phyloP scores from a whole-genome alignment of 2,888 invertebrate genomes.

The Entomobrya multifasciata region DNA sequence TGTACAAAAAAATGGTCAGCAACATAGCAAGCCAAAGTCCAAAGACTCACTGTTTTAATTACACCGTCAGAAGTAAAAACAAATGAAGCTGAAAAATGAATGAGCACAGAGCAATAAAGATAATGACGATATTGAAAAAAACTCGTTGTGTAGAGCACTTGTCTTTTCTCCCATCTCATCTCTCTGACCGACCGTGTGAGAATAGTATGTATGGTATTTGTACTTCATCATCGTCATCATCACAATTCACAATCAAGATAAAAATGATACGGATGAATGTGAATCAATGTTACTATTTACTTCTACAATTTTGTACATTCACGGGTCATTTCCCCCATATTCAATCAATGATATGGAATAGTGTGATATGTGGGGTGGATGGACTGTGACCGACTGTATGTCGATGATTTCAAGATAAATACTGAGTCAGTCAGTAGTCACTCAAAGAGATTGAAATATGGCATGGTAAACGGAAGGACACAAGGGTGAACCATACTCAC shows the following conservation, averaged over 20 bases:
- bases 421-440: neutral
- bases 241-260: too few species aligned
- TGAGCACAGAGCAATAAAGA: conserved; percentile 26
- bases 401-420: neutral
- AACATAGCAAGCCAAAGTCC: neutral
- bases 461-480: neutral
- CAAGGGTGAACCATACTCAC: neutral
- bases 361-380: neutral
- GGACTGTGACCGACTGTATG: conserved; percentile 2
- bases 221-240: neutral
- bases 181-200: conserved; percentile 19
- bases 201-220: conserved; percentile 22
- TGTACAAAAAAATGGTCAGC: conserved; percentile 1
- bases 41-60: conserved; percentile 14
- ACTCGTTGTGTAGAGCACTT: neutral
- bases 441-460: conserved; percentile 4
- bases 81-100: conserved; percentile 43
- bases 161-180: conserved; percentile 1
- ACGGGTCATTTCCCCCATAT: conserved; percentile 43
- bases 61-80: neutral
- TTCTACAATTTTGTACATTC: neutral
- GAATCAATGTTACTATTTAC: neutral
- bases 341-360: conserved; percentile 11
- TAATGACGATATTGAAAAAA: conserved; percentile 33
- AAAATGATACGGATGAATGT: conserved; percentile 26